Evolutionary conservation across 2,113 vertebrate species (phyloP).

Genomic region (Prochilodus magdalenae): DNA sequence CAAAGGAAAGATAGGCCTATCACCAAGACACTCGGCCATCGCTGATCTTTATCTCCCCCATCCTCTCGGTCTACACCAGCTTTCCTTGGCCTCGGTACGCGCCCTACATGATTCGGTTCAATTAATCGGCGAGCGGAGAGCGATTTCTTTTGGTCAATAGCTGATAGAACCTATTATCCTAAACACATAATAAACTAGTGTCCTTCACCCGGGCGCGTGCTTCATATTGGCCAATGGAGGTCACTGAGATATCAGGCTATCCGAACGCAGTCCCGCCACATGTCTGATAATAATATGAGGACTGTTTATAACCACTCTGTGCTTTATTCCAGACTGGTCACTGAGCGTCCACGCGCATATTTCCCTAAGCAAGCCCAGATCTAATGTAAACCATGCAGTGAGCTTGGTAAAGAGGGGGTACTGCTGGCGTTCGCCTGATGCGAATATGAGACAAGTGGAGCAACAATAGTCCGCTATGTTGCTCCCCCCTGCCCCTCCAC

Average conservation of each 20-base stretch:
- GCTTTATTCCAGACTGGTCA: no score
- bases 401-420: not conserved
- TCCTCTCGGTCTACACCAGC: conserved; percentile 67
- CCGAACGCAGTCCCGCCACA: no score
- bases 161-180: conserved; percentile 56
- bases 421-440: conserved; percentile 46
- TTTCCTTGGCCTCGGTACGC: conserved; percentile 79
- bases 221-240: not conserved
- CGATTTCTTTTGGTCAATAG: conserved; percentile 72
- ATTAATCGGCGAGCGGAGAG: conserved; percentile 84
- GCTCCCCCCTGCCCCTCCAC: conserved; percentile 11
- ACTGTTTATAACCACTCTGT: no score
- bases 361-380: not conserved
- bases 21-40: conserved; percentile 63
- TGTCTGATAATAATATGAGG: no score
- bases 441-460: conserved; percentile 72
- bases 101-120: conserved; percentile 86
- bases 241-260: not conserved
- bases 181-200: conserved; percentile 66
- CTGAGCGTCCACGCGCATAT: no score
- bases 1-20: conserved; percentile 80
- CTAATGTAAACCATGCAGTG: not conserved
- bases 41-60: conserved; percentile 72
- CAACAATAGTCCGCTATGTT: conserved; percentile 59
- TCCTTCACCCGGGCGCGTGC: not conserved